These are phyloP conservation scores for Silurus glanis DNA, from an alignment of 2,113 vertebrate genomes.

Conservation along the genomic window DNA sequence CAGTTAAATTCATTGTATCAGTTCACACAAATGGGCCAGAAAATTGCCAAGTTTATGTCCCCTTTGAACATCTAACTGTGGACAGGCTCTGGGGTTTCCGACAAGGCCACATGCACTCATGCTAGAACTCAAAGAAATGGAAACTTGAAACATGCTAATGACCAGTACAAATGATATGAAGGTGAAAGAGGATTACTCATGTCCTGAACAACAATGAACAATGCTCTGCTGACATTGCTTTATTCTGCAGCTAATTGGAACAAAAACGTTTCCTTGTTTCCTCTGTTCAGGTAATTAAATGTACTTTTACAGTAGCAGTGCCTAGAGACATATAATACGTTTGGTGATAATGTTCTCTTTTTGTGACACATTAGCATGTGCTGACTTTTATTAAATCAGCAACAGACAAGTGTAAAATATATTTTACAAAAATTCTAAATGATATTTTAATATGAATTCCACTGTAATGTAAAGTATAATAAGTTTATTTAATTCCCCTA, in stretches of 20 bases:
- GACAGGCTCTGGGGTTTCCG: conserved; percentile 25
- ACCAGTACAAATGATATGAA: conserved; percentile 51
- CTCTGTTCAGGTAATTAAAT: conserved; percentile 50
- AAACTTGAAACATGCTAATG: conserved; percentile 32
- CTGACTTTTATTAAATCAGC: conserved; percentile 55
- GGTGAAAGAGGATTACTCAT: conserved; percentile 42
- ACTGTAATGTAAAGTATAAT: not conserved
- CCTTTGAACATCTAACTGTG: conserved; percentile 34
- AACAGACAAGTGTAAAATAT: conserved; percentile 7
- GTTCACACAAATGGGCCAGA: conserved; percentile 21
- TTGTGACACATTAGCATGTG: conserved; percentile 53
- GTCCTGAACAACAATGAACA: conserved; percentile 6
- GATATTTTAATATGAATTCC: not conserved
- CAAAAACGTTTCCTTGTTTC: conserved; percentile 64
- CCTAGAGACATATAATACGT: conserved; percentile 16
- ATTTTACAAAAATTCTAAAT: too few species aligned
- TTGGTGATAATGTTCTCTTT: conserved; percentile 28
- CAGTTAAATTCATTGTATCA: conserved; percentile 32
- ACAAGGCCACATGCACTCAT: conserved; percentile 13
- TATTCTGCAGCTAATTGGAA: conserved; percentile 67
- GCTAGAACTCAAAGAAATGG: conserved; percentile 26
- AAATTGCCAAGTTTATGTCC: conserved; percentile 10
- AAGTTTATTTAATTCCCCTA: not conserved
- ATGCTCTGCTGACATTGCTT: conserved; percentile 54
- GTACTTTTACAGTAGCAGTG: conserved; percentile 34